Base-by-base conservation (phyloP, 2,113 vertebrate genomes). In the Myrmecobius fasciatus region DNA sequence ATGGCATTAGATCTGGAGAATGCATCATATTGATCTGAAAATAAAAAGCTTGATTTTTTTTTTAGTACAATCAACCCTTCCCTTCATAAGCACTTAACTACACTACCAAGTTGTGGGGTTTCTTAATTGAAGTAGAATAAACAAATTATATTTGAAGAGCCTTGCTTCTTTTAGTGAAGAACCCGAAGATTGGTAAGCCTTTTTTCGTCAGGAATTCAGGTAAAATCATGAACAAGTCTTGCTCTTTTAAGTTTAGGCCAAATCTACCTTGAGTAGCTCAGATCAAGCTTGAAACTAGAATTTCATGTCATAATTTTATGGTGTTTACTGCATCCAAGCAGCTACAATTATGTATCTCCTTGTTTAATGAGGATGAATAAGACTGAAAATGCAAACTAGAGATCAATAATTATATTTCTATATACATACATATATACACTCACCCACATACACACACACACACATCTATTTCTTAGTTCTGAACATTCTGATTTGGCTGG, bases 1-100 rank as follows among this genome's bases (percentile, higher is more conserved):
- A 97, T 98, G 8, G 0, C 97, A 97, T 97, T 97, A 97, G 97
- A 98, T 97, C 96, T 96, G 97, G 95, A 98, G 96, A 99, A 98
- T 97, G 97, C 98, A 98, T 97, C 97, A 91, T 99, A 99, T 98
- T 98, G 98, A 99, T 99, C 98, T 96, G 96, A 96, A 97, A 98
- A 98, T 97, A 98, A 98, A 98, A 98, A 98, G 94, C 96, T 97
- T 97, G 95, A 96, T 97, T 97, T 97, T 43, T 97, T 97, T 98
- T 98, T 97, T 95, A 97, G 98, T 94, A 95, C 92, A 96, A 96
- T 95, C 97, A 97, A 98, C 96, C 91, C 96, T 96, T 96, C 96
- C 97, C 96, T 98, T 98, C 96, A 97, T 97, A 97, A 98, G 96
- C 97, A 96, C 97, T 97, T 98, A 98, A 96, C 98, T 98, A 96